These are phyloP conservation scores for Drosophila athabasca DNA, from an alignment of 1,140 invertebrate species.

Conservation along the genomic window DNA sequence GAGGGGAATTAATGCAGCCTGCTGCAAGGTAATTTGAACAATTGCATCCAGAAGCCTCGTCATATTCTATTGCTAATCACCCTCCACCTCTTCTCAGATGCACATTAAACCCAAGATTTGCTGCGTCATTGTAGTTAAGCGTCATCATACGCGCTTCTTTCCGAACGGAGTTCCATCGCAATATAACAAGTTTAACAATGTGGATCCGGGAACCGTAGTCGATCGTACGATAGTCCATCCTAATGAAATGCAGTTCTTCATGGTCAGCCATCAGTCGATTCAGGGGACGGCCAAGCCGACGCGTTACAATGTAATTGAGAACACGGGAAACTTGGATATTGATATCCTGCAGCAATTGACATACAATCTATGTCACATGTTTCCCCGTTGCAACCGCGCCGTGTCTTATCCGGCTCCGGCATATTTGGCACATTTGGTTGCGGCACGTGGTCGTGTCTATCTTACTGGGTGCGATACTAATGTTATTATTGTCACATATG, in stretches of 20 bases:
- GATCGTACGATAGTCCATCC: slow-evolving; percentile 93
- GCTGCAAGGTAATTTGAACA: slow-evolving; percentile 36
- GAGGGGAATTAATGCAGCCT: too few relatives aligned
- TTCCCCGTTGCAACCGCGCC: slow-evolving; percentile 89
- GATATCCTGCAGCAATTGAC: too few relatives aligned
- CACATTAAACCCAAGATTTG: slow-evolving; percentile 87
- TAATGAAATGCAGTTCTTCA: slow-evolving; percentile 93
- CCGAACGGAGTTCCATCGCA: too few relatives aligned
- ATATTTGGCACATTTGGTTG: too few relatives aligned
- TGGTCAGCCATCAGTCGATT: slow-evolving; percentile 89
- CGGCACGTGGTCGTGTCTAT: too few relatives aligned
- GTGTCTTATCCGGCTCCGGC: slow-evolving; percentile 97
- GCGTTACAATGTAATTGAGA: slow-evolving; percentile 93
- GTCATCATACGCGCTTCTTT: too few relatives aligned
- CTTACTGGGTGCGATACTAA: slow-evolving; percentile 70
- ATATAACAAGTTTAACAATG: slow-evolving; percentile 87
- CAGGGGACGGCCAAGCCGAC: too few relatives aligned
- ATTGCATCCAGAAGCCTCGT: neutral
- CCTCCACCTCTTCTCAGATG: slow-evolving; percentile 26
- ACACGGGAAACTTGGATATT: too few relatives aligned
- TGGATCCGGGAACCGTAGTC: slow-evolving; percentile 91
- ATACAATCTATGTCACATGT: slow-evolving; percentile 40
- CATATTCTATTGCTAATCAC: neutral
- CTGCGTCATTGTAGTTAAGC: too few relatives aligned
- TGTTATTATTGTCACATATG: neutral